Base-by-base conservation (phyloP, 2,888 invertebrate species). In the Mechanitis mazaeus region DNA sequence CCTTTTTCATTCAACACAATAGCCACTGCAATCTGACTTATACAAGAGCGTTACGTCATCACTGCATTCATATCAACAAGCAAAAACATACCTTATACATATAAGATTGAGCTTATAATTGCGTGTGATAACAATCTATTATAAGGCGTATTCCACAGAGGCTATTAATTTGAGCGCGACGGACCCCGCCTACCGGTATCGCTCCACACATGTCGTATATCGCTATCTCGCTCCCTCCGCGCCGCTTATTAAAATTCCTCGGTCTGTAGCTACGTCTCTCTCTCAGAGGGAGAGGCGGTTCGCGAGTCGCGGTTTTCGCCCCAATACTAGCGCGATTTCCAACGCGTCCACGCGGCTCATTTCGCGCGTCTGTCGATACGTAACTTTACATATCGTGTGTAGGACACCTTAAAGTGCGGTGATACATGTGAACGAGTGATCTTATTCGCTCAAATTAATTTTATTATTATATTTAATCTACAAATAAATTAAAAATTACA, bases 1-100 rank as follows among this genome's bases (percentile, higher is more conserved):
- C 88, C 90, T 89, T 89, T 90, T 90, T 89, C 88, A 89, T 87
- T 89, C 87, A 89, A 85, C 87, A 90, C 90, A 90, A 90, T 89
- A 88, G 87, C 82, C 76, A 77, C 84, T 89, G 89, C 89, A 89
- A 88, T 87, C 84, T 81, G 79, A 84, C 77, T 72, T 77, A 69
- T 74, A 73, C 72, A 71, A 72, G 70, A 77, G 69, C 77, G 71
- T 80, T 81, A 87, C 81, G 80, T 77, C 82, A 75, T 73, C 82
- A 66, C 42, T 60, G 55, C 60, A 28, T 20, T 3, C 3, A 1
- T 0, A 1, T 3, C 2, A 11, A 53, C 72, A 68, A 31, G 11
- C 65, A 1, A 81, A 73, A 74, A 45, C 64, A 45, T 46, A 76
- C 78, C 72, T 64, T 82, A 79, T 0, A 0, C 0, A 0, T 0